Evolutionary conservation across 2,888 invertebrate species (phyloP).

Genomic region (Orthosia gracilis): DNA sequence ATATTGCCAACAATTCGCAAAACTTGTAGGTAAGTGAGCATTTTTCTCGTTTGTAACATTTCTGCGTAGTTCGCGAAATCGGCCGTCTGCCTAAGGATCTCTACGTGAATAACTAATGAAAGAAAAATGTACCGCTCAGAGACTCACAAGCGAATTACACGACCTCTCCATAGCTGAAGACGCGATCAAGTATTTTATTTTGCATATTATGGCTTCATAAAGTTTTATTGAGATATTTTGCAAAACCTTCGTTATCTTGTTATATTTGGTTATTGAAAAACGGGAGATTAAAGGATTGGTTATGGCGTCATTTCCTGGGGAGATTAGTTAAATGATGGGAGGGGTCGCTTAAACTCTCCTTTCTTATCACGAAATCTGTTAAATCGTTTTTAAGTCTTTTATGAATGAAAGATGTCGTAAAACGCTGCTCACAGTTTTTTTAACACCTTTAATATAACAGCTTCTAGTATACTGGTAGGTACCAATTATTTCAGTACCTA

Average conservation of each 20-base stretch:
- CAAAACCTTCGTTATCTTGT: conserved; percentile 70
- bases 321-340: conserved; percentile 34
- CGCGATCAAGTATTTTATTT: conserved; percentile 77
- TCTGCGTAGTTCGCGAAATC: conserved; percentile 70
- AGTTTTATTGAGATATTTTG: conserved; percentile 75
- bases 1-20: conserved; percentile 82
- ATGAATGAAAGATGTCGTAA: conserved; percentile 8
- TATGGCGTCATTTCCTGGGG: conserved; percentile 14
- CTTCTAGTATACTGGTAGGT: background rate
- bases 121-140: conserved; percentile 75
- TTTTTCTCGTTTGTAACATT: conserved; percentile 77
- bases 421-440: background rate
- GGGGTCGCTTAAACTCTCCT: conserved; percentile 16
- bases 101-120: conserved; percentile 76
- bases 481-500: conserved; percentile 4
- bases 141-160: conserved; percentile 66
- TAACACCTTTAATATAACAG: background rate
- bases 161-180: conserved; percentile 68
- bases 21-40: conserved; percentile 79
- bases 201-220: conserved; percentile 76
- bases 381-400: conserved; percentile 16
- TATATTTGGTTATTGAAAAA: conserved; percentile 73
- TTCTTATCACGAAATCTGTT: conserved; percentile 39
- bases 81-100: conserved; percentile 50
- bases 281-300: conserved; percentile 32